Base-by-base conservation (phyloP, 2,113 vertebrate genomes). In the Notothenia rossii region DNA sequence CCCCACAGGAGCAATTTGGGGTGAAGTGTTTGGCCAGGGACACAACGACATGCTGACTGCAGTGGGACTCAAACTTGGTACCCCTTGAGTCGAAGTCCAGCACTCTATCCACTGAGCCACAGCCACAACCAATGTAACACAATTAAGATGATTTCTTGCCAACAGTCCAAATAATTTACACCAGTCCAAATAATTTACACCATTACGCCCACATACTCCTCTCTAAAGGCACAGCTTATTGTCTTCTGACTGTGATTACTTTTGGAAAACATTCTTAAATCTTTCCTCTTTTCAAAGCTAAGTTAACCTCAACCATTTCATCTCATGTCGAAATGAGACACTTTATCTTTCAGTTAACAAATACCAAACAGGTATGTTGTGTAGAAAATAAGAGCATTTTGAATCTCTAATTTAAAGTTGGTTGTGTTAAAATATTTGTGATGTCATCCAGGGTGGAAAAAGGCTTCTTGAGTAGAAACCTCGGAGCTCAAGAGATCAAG, bases 111-210 rank as follows among this genome's bases (percentile, higher is more conserved):
- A 25, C 25, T 25, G 25, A 2, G 3, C 25, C 25, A 25, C 25
- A 25, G 2, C 25, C 25, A 25, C 69, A 81, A 55, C 5, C 9
- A 8, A 3, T 51, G 15, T 12, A 43, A 46, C 75, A 50, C 50
- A 81, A 79, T 76, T 78, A 33, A 77, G 50, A 48, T 64, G 63
- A 76, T 81, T 73, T 83, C 58, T 29, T 67, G 46, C 59, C 64
- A 82, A 67, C 59, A 53, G 48, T 68, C 58, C 40, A 59, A 69
- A 82, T 63, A 84, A 72, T 86, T 88, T 73, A 71, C 11, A 66
- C 36, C 12, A 53, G 48, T 68, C 58, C 40, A 59, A 69, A 82
- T 63, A 84, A 72, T 86, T 88, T 73, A 71, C 11, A 66, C 36
- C 12, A 48, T 29, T 20, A 22, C 11, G 54, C 45, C 22, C 25